Evolutionary conservation across 2,888 invertebrate genomes (phyloP), one percentile per base, ranked within the genome.

Genomic region (Tetanocera ferruginea): DNA sequence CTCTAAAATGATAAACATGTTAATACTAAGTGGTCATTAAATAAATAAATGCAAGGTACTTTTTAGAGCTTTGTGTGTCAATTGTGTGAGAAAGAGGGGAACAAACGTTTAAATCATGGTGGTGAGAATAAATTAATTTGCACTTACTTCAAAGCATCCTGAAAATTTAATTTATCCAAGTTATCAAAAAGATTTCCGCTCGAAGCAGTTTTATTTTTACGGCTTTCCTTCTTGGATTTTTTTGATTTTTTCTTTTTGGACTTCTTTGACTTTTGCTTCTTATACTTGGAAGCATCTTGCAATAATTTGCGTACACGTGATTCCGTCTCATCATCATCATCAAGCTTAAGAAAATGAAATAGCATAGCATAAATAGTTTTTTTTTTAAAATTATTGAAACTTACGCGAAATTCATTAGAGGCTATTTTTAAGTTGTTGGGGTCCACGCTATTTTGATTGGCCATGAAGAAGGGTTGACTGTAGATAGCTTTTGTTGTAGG

Each of bases 231-330:
- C 82, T 88, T 88, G n/a, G 86, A 87, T 82, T 91, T 91, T 86
- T 91, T 92, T 60, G 83, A 93, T 93, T 82, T 84, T 82, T 85
- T 85, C 77, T 83, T 84, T 93, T 84, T 94, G 92, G 90, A 92
- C 85, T 92, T 89, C 93, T 94, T 85, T 92, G 92, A 86, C 86
- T 94, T 94, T n/a, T 87, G 83, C 76, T 86, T 89, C 69, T 87
- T 88, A 91, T 95, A 96, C 85, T 95, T 94, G 43, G 94, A 94
- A 0, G 95, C 95, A 85, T 96, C 96, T 85, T 95, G 95, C 77
- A 96, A 91, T 88, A 96, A 94, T 88, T 94, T 95, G n/a, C 95
- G 93, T 78, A 96, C 96, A 91, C 94, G 95, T 79, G 94, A 94
- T 88, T 96, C 95, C 84, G 96, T 96, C 87, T 96, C 96, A 0